These are phyloP conservation scores for Panagrolaimus sp. DNA, from an alignment of 1,140 invertebrate genomes.

Conservation along the genomic window DNA sequence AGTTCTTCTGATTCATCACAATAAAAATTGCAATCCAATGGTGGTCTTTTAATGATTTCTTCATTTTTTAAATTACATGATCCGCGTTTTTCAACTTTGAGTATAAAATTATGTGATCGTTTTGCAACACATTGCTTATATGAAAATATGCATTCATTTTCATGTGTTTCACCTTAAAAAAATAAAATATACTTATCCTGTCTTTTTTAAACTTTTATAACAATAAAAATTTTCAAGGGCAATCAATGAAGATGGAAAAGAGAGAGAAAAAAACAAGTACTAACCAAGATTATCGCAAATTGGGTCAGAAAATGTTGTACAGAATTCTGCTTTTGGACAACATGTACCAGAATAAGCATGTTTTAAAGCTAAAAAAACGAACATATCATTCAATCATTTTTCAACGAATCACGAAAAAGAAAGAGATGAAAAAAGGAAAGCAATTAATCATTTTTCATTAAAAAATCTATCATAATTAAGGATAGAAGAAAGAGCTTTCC, in stretches of 20 bases:
- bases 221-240: not conserved
- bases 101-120: constrained; percentile 8
- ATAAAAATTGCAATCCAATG: not conserved
- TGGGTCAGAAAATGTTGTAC: constrained; percentile 26
- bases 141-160: constrained; percentile 19
- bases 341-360: constrained; percentile 34
- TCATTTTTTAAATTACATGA: not conserved
- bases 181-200: not conserved
- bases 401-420: not conserved
- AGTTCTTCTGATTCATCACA: constrained; percentile 9
- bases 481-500: not conserved
- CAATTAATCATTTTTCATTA: too few species aligned
- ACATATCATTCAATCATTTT: constrained; percentile 12
- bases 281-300: constrained; percentile 38
- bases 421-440: too few species aligned
- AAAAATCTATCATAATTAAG: too few species aligned
- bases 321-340: constrained; percentile 30
- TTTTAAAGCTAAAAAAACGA: constrained; percentile 17
- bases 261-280: not conserved
- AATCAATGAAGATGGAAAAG: not conserved
- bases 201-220: not conserved
- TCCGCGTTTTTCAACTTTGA: constrained; percentile 1
- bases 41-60: not conserved
- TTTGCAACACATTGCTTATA: constrained; percentile 20
- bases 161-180: constrained; percentile 16